Evolutionary conservation across 92 coral and sea anemone genomes (phyloP), one percentile per base, ranked within the genome.

Genomic region (Chrysogorgia sp.): DNA sequence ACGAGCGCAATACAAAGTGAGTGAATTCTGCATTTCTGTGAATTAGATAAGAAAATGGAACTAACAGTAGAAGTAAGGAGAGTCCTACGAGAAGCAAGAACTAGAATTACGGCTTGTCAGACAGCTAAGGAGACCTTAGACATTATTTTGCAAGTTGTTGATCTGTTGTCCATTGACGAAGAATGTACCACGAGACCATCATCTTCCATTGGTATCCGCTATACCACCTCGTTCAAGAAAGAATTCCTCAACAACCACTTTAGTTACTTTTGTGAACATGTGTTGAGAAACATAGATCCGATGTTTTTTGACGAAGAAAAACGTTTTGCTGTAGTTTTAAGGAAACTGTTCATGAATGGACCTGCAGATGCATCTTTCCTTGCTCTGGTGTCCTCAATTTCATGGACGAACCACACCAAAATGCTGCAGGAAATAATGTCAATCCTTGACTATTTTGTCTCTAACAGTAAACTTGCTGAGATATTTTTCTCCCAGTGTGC

Each of bases 351-450:
- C 67, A 49, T 53, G 31, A 67, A 86, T 26, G 98, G 97, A 2
- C 96, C 93, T 7, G 85, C 86, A 2, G 77, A 82, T 0, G 88
- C 89, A 9, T 69, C 89, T 24, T 80, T 94, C 58, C 81, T 85
- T 15, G 97, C 83, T 41, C 83, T 94, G 35, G 86, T 83, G 12
- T 77, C 90, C 7, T 67, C 96, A 14, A 55, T 81, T 9, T 88
- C 81, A n/a, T 24, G 74, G 22, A 40, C 78, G 17, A 84, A 80
- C 25, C 40, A 78, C 12, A 81, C 82, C 5, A 58, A 72, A 65
- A 63, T 80, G 12, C 63, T 71, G 2, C 57, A 43, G 59, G 66
- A 60, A 35, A 71, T 89, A 21, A 83, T 83, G n/a, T 63, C 84
- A 6, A 63, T 94, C 48, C 80, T 94, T 17, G 88, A 82, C 13